Conservation (phyloP, 2,113 vertebrate species). For the Erpornis zantholeuca region DNA sequence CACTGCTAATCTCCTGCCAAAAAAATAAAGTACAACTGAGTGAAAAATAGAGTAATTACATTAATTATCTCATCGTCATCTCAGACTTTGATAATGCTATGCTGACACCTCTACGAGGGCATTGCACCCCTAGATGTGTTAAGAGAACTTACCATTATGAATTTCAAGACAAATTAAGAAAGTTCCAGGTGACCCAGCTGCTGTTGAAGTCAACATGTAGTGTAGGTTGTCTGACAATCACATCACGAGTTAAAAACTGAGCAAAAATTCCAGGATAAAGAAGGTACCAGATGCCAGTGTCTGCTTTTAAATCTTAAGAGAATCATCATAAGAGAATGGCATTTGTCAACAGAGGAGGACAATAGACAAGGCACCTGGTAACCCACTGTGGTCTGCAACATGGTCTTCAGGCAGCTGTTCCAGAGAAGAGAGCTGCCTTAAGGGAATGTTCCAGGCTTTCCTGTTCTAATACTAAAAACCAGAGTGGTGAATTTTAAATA, state of each 20-base stretch:
- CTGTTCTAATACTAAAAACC: background rate
- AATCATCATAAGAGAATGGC: background rate
- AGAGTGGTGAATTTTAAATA: background rate
- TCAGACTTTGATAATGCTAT: background rate
- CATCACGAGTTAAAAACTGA: fast-evolving
- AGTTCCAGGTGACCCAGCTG: background rate
- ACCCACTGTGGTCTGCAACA: background rate
- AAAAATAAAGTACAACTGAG: background rate
- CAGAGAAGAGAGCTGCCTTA: background rate
- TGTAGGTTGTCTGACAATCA: background rate
- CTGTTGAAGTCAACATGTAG: background rate
- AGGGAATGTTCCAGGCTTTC: background rate
- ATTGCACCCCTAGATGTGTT: fast-evolving
- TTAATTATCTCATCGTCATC: background rate
- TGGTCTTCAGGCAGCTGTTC: background rate
- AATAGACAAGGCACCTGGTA: background rate
- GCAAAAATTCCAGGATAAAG: background rate
- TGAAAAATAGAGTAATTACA: background rate
- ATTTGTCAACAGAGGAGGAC: background rate
- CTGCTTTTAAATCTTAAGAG: background rate
- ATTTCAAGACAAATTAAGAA: background rate
- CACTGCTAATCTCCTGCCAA: background rate
- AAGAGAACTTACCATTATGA: background rate
- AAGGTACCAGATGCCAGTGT: background rate
- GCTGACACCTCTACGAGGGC: background rate